These are phyloP conservation scores for Notoglanidium macrostoma DNA, from an alignment of 2,797 vertebrate species.

Conservation along the genomic window DNA sequence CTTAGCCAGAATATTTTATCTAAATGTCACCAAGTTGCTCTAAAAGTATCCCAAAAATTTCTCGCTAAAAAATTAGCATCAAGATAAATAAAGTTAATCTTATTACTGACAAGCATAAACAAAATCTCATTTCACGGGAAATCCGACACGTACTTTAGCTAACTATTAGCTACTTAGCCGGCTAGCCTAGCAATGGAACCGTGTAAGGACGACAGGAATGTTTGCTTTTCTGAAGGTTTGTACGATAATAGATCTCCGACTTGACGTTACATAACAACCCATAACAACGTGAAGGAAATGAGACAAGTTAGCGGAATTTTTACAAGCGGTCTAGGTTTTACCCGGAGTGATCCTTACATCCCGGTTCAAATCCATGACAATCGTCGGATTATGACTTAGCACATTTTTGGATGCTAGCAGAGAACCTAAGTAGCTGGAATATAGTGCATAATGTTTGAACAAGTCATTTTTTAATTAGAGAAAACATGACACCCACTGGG, in stretches of 20 bases:
- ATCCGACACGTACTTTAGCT: not conserved
- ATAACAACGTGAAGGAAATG: not conserved
- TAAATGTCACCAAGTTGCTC: not conserved
- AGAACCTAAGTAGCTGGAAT: not conserved
- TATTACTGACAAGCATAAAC: not conserved
- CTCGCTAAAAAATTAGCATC: too few relatives aligned
- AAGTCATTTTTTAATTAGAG: constrained; percentile 1
- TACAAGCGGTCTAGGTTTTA: not conserved
- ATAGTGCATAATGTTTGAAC: not conserved
- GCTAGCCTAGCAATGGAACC: not conserved
- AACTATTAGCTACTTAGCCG: not conserved
- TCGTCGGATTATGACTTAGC: not conserved
- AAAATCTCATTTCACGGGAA: not conserved
- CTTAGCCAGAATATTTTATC: not conserved
- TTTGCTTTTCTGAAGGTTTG: not conserved
- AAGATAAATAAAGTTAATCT: not conserved
- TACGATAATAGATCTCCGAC: not conserved
- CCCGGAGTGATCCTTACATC: not conserved
- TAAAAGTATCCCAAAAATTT: not conserved
- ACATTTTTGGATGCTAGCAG: not conserved
- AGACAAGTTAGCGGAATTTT: not conserved
- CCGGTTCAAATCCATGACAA: not conserved
- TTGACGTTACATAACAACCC: not conserved
- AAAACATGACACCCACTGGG: constrained; percentile 1
- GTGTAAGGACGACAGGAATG: not conserved